Percentiles rank a stretch among this genome's conserved stretches.
Evolutionary conservation across 2,797 vertebrate genomes (phyloP).

Genomic region (Urosaurus nigricauda): DNA sequence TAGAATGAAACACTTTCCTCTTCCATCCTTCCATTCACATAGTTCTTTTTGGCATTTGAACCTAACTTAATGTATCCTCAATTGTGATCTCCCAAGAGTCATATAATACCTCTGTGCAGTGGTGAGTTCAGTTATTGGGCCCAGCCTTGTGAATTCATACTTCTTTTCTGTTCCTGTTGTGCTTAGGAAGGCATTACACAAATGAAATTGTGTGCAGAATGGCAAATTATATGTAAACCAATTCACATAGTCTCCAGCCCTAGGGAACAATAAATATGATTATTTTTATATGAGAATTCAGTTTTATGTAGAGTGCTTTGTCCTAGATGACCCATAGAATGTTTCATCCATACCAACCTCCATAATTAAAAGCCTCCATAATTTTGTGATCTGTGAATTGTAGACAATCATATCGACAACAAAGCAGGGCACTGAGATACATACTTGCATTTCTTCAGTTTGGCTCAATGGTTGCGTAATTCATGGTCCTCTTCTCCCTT

Average conservation of each 20-base stretch:
- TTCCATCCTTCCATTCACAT: constrained; percentile 1
- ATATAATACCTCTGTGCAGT: background rate
- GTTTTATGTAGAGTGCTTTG: constrained; percentile 72
- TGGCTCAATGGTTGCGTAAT: constrained; percentile 45
- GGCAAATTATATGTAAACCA: constrained; percentile 65
- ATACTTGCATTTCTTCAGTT: constrained; percentile 28
- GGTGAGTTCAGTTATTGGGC: background rate
- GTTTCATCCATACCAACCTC: constrained; percentile 56
- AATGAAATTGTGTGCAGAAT: constrained; percentile 57
- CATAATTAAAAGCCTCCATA: constrained; percentile 72
- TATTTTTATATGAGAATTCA: constrained; percentile 67
- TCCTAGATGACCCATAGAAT: constrained; percentile 73
- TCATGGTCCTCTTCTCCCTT: constrained; percentile 38
- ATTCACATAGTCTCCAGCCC: constrained; percentile 34
- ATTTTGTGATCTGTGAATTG: constrained; percentile 42
- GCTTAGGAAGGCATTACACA: constrained; percentile 47
- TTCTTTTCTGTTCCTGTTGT: constrained; percentile 8
- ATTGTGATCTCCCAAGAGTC: constrained; percentile 24
- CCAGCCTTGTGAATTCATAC: background rate
- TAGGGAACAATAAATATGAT: constrained; percentile 14
- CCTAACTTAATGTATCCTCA: background rate
- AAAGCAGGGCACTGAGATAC: constrained; percentile 17
- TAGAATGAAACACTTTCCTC: constrained; percentile 42
- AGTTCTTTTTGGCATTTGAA: constrained; percentile 4
- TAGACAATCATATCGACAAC: constrained; percentile 28